A percentile compares a stretch with the other conserved stretches of the same genome.
phyloP scores from a whole-genome alignment of 2,113 vertebrate species.

The Vimba vimba region DNA sequence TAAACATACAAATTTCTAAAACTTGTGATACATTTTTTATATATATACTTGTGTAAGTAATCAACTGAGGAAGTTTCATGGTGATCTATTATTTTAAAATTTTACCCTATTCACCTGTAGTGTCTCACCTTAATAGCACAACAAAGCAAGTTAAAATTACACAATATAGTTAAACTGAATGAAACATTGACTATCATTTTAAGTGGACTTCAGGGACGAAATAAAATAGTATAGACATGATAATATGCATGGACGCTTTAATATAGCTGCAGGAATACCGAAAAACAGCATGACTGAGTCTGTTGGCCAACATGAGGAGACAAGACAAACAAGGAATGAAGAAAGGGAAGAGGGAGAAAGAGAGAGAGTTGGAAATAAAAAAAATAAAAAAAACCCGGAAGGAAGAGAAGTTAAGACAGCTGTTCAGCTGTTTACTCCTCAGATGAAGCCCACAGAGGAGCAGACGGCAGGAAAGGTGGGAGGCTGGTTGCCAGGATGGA shows the following conservation, averaged over 20 bases:
- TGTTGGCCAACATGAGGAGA: neutral
- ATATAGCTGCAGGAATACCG: neutral
- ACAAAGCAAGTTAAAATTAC: neutral
- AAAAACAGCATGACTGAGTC: conserved; percentile 28
- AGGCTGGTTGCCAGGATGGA: conserved; percentile 65
- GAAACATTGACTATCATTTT: neutral
- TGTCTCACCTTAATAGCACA: neutral
- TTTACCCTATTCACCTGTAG: too few species aligned
- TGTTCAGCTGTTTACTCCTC: conserved; percentile 72
- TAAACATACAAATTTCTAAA: too few species aligned
- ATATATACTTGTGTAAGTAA: too few species aligned
- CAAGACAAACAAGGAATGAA: conserved; percentile 39
- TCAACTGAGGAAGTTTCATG: too few species aligned
- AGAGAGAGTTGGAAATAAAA: conserved; percentile 47
- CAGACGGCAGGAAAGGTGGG: conserved; percentile 49
- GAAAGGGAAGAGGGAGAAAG: conserved; percentile 43
- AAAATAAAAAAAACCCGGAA: conserved; percentile 22
- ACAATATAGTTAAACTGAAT: neutral
- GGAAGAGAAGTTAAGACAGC: conserved; percentile 64
- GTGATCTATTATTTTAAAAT: too few species aligned
- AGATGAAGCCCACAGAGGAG: conserved; percentile 64
- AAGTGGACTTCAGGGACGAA: neutral
- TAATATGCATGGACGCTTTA: neutral
- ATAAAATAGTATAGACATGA: neutral
- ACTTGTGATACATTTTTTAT: too few species aligned